These are phyloP conservation scores for Paramuricea clavata DNA, from an alignment of 92 coral and sea anemone species.

Conservation along the genomic window DNA sequence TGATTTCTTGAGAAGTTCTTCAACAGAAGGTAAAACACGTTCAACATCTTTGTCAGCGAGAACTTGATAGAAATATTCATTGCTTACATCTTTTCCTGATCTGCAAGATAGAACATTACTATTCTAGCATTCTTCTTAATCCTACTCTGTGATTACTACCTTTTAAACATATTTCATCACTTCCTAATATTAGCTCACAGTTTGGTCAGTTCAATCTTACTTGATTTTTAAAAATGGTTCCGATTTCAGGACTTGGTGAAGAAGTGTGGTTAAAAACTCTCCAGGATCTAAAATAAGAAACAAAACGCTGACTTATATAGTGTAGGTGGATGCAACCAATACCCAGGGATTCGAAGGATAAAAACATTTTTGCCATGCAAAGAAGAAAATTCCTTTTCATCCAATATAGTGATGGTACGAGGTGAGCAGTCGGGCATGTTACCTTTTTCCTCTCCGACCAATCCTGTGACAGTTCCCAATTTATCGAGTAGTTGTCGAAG, in stretches of 20 bases:
- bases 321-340: neutral
- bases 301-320: neutral
- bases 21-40: conserved; percentile 78
- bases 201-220: conserved; percentile 51
- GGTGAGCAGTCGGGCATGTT: neutral
- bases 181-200: neutral
- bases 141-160: neutral
- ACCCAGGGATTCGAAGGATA: neutral
- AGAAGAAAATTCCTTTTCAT: too few relatives aligned
- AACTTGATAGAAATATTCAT: conserved; percentile 87
- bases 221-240: conserved; percentile 89
- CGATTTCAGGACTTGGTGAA: conserved; percentile 91
- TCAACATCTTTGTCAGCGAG: conserved; percentile 90
- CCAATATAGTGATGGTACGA: too few relatives aligned
- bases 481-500: conserved; percentile 80
- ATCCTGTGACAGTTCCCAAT: conserved; percentile 91
- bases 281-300: conserved; percentile 80
- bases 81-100: conserved; percentile 33
- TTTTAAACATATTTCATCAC: neutral
- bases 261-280: conserved; percentile 88
- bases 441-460: conserved; percentile 97
- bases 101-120: conserved; percentile 39
- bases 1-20: conserved; percentile 80
- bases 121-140: neutral
- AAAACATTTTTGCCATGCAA: neutral